Percentiles rank a stretch among this genome's conserved stretches.
Evolutionary conservation across 35 echinoderm and acorn worm species (phyloP).

Genomic region (Nesometra sesokonis): DNA sequence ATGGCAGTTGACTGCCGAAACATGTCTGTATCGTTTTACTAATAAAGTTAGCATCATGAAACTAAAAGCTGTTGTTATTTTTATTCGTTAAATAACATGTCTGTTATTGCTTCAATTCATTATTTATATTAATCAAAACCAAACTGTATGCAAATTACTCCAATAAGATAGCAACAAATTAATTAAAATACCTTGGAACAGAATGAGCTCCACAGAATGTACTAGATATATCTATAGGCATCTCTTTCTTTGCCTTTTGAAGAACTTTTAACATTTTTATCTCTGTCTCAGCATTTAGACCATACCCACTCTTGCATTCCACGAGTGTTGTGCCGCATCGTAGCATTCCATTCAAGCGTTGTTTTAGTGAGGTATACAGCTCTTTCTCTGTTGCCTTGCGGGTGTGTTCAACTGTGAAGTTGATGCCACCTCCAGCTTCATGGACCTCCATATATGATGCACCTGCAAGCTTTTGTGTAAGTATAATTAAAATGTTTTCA

Average conservation of each 20-base stretch:
- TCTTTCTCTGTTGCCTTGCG: slow-evolving; percentile 63
- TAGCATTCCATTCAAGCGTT: slow-evolving; percentile 65
- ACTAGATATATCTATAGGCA: slow-evolving; percentile 92
- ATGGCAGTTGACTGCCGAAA: no score
- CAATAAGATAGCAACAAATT: no score
- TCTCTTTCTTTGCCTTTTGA: slow-evolving; percentile 56
- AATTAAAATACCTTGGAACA: slow-evolving; percentile 52
- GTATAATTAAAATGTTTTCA: no score
- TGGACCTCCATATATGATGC: slow-evolving; percentile 94
- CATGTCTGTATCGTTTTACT: no score
- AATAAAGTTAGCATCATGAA: no score
- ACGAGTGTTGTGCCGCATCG: slow-evolving; percentile 71
- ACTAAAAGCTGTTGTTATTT: neutral
- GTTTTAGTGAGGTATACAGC: slow-evolving; percentile 39
- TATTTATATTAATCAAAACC: no score
- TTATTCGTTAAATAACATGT: neutral
- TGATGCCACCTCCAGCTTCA: slow-evolving; percentile 87
- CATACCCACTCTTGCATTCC: slow-evolving; percentile 98
- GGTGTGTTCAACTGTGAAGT: slow-evolving; percentile 84
- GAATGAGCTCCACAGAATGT: slow-evolving; percentile 95
- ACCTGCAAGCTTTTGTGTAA: slow-evolving; percentile 91
- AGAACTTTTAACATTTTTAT: slow-evolving; percentile 74
- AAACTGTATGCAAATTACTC: no score
- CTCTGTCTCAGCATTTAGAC: slow-evolving; percentile 69
- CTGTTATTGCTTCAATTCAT: no score